Evolutionary conservation across 2,888 invertebrate genomes (phyloP).

Genomic region (Cactoblastis cactorum): DNA sequence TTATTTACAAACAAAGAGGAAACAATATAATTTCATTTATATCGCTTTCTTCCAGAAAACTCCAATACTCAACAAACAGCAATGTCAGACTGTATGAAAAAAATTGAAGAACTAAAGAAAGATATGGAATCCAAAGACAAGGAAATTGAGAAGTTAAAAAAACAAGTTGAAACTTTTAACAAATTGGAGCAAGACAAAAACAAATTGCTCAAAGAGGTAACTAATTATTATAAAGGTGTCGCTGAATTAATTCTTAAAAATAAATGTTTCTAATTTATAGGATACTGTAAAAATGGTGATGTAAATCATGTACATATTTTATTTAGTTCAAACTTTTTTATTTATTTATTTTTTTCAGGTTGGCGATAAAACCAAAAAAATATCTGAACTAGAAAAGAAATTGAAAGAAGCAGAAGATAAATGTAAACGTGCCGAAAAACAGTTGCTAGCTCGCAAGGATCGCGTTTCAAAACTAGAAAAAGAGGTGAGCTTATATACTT

Average conservation of each 20-base stretch:
- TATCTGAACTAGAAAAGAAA: slow-evolving; percentile 83
- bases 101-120: slow-evolving; percentile 82
- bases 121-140: slow-evolving; percentile 83
- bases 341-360: slow-evolving; percentile 58
- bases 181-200: slow-evolving; percentile 77
- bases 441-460: slow-evolving; percentile 75
- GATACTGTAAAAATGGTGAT: not conserved
- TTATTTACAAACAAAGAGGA: not conserved
- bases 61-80: slow-evolving; percentile 76
- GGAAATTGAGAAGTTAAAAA: slow-evolving; percentile 80
- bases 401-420: slow-evolving; percentile 84
- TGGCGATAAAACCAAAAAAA: slow-evolving; percentile 81
- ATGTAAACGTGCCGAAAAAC: slow-evolving; percentile 78
- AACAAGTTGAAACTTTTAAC: slow-evolving; percentile 72
- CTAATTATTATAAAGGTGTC: too few relatives aligned
- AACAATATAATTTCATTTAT: not conserved
- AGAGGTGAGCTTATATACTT: slow-evolving; percentile 63
- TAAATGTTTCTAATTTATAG: too few relatives aligned
- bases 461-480: slow-evolving; percentile 80
- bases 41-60: slow-evolving; percentile 58
- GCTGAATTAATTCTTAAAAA: too few relatives aligned
- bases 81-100: slow-evolving; percentile 77
- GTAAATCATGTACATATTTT: not conserved
- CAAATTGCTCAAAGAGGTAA: slow-evolving; percentile 80
- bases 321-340: slow-evolving; percentile 12